Percentiles rank a stretch among this genome's conserved stretches.
Conservation (phyloP, 1,140 invertebrate species). For the Ostrea denselamellosa region DNA sequence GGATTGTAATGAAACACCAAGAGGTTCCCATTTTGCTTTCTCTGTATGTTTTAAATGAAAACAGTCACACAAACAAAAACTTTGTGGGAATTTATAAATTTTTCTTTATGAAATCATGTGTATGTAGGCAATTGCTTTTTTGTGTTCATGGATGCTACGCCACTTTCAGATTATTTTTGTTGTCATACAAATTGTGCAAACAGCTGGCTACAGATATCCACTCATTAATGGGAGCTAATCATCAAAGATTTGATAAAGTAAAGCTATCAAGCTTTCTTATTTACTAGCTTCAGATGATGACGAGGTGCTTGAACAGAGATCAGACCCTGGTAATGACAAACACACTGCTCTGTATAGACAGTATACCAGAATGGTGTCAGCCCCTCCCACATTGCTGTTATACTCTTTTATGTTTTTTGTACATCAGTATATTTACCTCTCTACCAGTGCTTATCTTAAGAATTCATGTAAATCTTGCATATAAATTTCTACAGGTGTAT, state of each 20-base stretch:
- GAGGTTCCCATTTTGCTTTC: too few species aligned
- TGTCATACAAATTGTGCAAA: not conserved
- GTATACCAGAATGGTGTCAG: constrained; percentile 16
- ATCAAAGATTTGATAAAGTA: not conserved
- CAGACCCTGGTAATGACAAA: constrained; percentile 56
- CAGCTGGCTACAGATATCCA: not conserved
- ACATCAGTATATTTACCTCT: not conserved
- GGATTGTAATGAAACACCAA: too few species aligned
- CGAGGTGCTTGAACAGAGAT: constrained; percentile 51
- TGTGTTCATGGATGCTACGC: not conserved
- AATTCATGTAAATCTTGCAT: not conserved
- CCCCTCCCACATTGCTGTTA: not conserved
- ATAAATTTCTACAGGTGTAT: not conserved
- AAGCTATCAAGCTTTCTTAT: constrained; percentile 9
- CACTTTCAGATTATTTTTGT: not conserved
- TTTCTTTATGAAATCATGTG: too few species aligned
- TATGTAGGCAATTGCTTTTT: too few species aligned
- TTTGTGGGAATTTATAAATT: too few species aligned
- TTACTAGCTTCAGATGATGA: constrained; percentile 55
- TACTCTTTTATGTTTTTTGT: constrained; percentile 13
- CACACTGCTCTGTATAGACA: constrained; percentile 15
- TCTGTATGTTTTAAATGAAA: too few species aligned
- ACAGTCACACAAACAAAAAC: too few species aligned
- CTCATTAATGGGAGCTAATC: not conserved
- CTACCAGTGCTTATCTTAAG: not conserved